Percentiles rank a stretch among this genome's conserved stretches.
These are phyloP conservation scores for Hyperoplus immaculatus DNA, from an alignment of 2,797 vertebrate genomes.

Conservation along the genomic window DNA sequence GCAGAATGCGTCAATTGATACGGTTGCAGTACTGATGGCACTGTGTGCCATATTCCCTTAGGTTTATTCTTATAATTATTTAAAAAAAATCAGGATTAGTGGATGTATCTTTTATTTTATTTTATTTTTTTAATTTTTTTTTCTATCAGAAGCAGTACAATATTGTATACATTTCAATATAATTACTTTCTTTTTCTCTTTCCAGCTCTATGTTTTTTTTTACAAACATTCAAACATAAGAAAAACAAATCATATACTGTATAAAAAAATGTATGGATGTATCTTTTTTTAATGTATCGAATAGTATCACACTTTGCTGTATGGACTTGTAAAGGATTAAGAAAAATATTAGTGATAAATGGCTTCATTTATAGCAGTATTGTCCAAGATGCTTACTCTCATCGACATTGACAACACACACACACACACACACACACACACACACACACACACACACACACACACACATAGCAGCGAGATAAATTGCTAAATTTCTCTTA, in stretches of 20 bases:
- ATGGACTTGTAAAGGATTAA: neutral
- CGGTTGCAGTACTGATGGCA: neutral
- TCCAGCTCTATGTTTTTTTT: too few species aligned
- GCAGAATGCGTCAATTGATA: slow-evolving; percentile 27
- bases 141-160: too few species aligned
- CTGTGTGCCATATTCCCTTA: neutral
- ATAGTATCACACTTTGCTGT: neutral
- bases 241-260: too few species aligned
- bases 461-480: neutral
- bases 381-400: neutral
- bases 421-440: neutral
- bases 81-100: neutral
- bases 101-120: neutral
- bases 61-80: slow-evolving; percentile 1
- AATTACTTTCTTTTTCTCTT: too few species aligned
- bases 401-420: too few species aligned
- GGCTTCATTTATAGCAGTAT: neutral
- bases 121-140: too few species aligned
- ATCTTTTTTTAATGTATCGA: too few species aligned
- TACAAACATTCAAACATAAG: too few species aligned
- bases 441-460: neutral
- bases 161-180: too few species aligned
- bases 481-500: too few species aligned
- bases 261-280: too few species aligned
- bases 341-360: neutral